A percentile compares a stretch with the other conserved stretches of the same genome.
Evolutionary conservation across 2,797 vertebrate genomes (phyloP).

Genomic region (Falco naumanni): DNA sequence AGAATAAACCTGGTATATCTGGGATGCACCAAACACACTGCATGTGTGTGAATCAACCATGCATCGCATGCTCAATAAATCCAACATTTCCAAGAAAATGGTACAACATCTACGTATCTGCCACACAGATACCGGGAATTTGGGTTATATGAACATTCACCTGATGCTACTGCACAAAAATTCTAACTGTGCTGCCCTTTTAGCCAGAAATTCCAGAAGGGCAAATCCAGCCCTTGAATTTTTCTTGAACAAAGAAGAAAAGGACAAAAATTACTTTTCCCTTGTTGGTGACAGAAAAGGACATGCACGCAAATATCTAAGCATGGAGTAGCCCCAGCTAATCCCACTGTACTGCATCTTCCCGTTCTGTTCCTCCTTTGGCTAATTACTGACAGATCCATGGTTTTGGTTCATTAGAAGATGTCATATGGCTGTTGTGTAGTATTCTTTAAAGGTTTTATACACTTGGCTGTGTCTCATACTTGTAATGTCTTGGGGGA

Average conservation of each 20-base stretch:
- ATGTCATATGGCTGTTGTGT: background rate
- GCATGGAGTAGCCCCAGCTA: background rate
- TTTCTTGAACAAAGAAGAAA: background rate
- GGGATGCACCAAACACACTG: background rate
- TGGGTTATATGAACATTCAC: background rate
- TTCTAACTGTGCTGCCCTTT: background rate
- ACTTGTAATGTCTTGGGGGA: background rate
- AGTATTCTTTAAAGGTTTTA: background rate
- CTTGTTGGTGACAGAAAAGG: background rate
- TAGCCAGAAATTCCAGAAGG: background rate
- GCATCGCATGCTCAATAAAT: accelerated
- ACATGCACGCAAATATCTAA: background rate
- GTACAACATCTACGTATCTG: background rate
- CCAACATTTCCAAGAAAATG: background rate
- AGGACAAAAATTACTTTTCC: background rate
- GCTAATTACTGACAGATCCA: background rate
- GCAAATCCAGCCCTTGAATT: background rate
- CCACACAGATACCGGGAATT: background rate
- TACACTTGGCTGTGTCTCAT: background rate
- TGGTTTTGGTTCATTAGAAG: background rate
- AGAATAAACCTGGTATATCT: background rate
- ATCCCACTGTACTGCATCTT: background rate
- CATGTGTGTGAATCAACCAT: background rate
- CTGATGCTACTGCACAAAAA: background rate
- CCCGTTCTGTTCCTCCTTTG: background rate